Evolutionary conservation across 2,888 invertebrate genomes (phyloP).

Genomic region (Scaeva pyrastri): DNA sequence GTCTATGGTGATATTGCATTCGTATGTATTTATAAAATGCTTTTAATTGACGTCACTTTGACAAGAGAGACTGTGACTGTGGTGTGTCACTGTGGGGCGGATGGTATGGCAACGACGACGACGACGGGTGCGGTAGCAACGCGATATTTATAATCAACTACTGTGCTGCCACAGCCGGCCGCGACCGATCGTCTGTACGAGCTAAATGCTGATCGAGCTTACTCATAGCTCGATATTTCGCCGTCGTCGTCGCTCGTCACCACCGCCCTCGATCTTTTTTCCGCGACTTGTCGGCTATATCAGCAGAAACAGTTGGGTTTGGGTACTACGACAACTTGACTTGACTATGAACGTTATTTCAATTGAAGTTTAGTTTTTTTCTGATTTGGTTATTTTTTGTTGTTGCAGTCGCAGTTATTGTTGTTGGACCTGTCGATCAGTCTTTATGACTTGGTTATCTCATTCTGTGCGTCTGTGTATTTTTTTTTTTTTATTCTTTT

Average conservation of each 20-base stretch:
- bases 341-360: constrained; percentile 59
- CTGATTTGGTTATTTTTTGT: constrained; percentile 4
- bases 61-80: constrained; percentile 53
- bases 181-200: constrained; percentile 73
- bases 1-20: constrained; percentile 44
- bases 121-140: constrained; percentile 21
- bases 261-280: constrained; percentile 19
- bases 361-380: constrained; percentile 53
- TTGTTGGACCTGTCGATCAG: constrained; percentile 19
- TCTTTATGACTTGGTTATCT: constrained; percentile 56
- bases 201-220: constrained; percentile 72
- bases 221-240: constrained; percentile 72
- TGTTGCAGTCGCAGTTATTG: not conserved
- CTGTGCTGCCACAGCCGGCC: constrained; percentile 50
- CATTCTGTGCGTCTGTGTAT: constrained; percentile 41
- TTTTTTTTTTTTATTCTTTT: constrained; percentile 22
- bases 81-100: constrained; percentile 4
- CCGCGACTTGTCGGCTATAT: constrained; percentile 22
- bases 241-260: too few relatives aligned
- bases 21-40: constrained; percentile 61
- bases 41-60: constrained; percentile 75
- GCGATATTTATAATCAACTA: constrained; percentile 33
- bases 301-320: not conserved
- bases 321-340: constrained; percentile 36
- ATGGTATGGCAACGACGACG: not conserved